phyloP scores from a whole-genome alignment of 2,113 vertebrate species.

The Lichenostomus cassidix region DNA sequence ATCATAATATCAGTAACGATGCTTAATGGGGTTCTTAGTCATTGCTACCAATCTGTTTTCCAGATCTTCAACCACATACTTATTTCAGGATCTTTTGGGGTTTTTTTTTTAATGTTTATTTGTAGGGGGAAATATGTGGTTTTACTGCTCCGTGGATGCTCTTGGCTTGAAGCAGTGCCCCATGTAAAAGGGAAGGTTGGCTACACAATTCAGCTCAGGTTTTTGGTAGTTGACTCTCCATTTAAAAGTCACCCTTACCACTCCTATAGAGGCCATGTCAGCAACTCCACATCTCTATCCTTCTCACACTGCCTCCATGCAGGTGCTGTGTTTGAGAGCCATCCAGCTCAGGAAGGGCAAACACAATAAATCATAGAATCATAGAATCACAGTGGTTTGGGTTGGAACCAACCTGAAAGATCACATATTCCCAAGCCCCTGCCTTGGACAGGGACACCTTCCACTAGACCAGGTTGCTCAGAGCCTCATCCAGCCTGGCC shows the following conservation, averaged over 20 bases:
- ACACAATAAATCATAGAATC: not conserved
- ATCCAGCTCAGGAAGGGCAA: not conserved
- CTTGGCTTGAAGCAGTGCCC: not conserved
- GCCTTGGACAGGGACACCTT: not conserved
- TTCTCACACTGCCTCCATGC: not conserved
- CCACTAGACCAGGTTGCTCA: not conserved
- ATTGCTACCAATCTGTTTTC: not conserved
- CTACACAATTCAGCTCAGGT: not conserved
- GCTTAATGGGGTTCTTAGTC: not conserved
- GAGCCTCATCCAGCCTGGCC: not conserved
- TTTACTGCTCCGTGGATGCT: not conserved
- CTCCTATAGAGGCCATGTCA: rapidly evolving
- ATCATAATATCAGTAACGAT: not conserved
- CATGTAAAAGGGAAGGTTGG: not conserved
- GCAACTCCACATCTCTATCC: not conserved
- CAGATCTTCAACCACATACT: not conserved
- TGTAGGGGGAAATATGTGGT: not conserved
- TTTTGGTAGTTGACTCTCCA: not conserved
- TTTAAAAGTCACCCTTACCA: not conserved
- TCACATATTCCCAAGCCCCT: not conserved
- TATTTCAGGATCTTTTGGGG: not conserved
- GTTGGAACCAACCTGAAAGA: not conserved
- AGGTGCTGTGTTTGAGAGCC: not conserved
- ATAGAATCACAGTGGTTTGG: not conserved
- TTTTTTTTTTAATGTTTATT: not conserved